Evolutionary conservation across 2,888 invertebrate species (phyloP).

Genomic region (Eudasyphora cyanicolor): DNA sequence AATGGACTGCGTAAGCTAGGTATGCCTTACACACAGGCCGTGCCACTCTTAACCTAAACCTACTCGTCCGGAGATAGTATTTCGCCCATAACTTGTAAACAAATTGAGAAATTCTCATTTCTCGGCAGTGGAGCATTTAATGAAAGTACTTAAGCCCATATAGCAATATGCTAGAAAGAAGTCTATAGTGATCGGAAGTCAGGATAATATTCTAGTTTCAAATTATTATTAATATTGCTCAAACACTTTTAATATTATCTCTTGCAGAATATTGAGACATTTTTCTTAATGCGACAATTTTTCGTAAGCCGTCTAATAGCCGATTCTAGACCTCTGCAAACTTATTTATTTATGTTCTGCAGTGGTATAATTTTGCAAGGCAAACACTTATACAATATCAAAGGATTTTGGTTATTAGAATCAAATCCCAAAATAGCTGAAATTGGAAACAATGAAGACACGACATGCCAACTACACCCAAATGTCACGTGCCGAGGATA

Average conservation of each 20-base stretch:
- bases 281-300: conserved; percentile 68
- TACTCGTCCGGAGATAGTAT: too few relatives aligned
- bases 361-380: conserved; percentile 72
- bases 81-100: too few relatives aligned
- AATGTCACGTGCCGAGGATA: conserved; percentile 55
- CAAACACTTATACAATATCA: conserved; percentile 60
- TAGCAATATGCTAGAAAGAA: too few relatives aligned
- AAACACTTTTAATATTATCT: not conserved
- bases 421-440: conserved; percentile 59
- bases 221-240: not conserved
- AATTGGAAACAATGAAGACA: conserved; percentile 28
- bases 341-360: conserved; percentile 73
- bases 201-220: too few relatives aligned
- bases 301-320: conserved; percentile 64
- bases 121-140: too few relatives aligned
- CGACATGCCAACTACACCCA: conserved; percentile 25
- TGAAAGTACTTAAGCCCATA: too few relatives aligned
- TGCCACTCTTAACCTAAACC: too few relatives aligned
- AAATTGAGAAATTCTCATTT: too few relatives aligned
- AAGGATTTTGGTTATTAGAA: conserved; percentile 72
- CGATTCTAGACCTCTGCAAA: conserved; percentile 67
- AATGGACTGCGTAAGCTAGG: too few relatives aligned
- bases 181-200: too few relatives aligned
- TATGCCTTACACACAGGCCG: too few relatives aligned
- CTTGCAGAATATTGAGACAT: conserved; percentile 70